Evolutionary conservation across 1,140 invertebrate species (phyloP).

Genomic region (Paraescarpia echinospica): DNA sequence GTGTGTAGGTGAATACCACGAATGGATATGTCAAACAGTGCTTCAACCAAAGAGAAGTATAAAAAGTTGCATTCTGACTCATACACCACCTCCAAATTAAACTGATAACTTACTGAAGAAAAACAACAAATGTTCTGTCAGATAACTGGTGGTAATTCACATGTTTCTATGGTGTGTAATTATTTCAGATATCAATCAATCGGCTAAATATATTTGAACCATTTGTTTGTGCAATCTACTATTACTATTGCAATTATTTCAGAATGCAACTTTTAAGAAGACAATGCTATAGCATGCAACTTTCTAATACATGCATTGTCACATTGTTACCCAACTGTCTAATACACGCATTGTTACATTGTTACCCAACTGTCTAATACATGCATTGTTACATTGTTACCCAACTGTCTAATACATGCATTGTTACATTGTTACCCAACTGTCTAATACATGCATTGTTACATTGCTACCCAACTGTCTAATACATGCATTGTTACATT

Average conservation of each 20-base stretch:
- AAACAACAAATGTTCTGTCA: neutral
- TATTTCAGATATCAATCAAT: neutral
- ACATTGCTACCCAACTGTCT: no score
- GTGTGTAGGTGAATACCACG: neutral
- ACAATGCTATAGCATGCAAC: neutral
- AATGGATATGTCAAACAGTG: neutral
- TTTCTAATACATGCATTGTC: neutral
- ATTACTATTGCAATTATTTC: neutral
- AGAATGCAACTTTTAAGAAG: neutral
- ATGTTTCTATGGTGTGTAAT: neutral
- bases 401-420: no score
- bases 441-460: no score
- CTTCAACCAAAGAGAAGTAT: neutral
- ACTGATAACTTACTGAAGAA: neutral
- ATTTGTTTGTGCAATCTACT: neutral
- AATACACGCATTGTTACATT: no score
- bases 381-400: no score
- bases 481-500: no score
- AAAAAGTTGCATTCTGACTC: neutral
- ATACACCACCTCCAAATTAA: no score
- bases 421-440: no score
- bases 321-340: neutral
- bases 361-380: no score
- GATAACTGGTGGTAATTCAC: neutral
- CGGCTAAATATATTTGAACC: neutral